Conservation (phyloP, 2,888 invertebrate species). For the Chymomyza caudatula region DNA sequence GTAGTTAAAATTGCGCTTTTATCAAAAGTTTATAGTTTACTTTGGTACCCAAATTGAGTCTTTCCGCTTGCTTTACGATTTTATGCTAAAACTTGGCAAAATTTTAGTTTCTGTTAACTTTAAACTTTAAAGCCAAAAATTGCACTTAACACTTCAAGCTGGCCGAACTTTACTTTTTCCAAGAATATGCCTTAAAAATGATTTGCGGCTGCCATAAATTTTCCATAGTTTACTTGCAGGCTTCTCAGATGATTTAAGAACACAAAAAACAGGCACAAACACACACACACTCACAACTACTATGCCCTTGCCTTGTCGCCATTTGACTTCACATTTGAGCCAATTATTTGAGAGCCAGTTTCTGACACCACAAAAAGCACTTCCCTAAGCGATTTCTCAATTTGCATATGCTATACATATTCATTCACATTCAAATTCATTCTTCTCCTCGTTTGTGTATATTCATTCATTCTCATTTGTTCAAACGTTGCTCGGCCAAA, state of each 20-base stretch:
- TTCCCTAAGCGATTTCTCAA: constrained; percentile 62
- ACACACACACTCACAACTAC: background rate
- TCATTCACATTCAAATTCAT: background rate
- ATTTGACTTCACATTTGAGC: constrained; percentile 11
- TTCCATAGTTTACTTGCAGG: constrained; percentile 15
- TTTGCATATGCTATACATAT: constrained; percentile 57
- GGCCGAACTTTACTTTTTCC: background rate
- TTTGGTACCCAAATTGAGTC: background rate
- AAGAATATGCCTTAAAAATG: background rate
- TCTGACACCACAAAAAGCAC: constrained; percentile 46
- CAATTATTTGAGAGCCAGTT: constrained; percentile 56
- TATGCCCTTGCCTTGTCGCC: background rate
- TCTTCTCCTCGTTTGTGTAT: background rate
- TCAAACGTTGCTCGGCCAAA: too few species aligned
- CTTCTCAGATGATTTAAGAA: constrained; percentile 17
- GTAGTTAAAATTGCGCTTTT: background rate
- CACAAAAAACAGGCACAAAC: background rate
- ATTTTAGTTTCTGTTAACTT: background rate
- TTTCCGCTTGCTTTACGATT: background rate
- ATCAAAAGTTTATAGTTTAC: background rate
- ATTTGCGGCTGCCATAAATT: constrained; percentile 10
- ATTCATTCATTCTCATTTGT: constrained; percentile 19
- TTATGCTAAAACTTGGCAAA: too few species aligned
- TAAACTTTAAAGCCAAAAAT: background rate
- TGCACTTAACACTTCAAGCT: background rate